Evolutionary conservation across 2,113 vertebrate genomes (phyloP).

Genomic region (Pseudorasbora parva): DNA sequence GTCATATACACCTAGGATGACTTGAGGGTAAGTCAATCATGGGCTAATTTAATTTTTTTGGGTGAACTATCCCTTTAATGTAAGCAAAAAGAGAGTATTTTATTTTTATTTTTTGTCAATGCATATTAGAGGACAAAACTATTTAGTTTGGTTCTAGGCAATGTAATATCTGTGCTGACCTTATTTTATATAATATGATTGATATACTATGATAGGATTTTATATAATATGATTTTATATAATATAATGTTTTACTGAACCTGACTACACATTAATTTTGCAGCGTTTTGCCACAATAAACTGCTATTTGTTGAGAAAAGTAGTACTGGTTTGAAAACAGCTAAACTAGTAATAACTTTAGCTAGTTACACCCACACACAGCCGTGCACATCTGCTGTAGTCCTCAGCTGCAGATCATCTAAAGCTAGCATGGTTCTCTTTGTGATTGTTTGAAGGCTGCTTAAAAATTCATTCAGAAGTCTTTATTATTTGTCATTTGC

Average conservation of each 20-base stretch:
- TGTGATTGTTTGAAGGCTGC: not conserved
- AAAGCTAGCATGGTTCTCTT: not conserved
- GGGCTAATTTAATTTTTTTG: too few species aligned
- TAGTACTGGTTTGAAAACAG: not conserved
- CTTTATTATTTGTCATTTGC: not conserved
- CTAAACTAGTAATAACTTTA: not conserved
- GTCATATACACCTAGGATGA: too few species aligned
- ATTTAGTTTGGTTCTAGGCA: not conserved
- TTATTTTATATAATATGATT: not conserved
- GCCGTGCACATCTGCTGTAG: constrained; percentile 41
- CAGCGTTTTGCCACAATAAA: too few species aligned
- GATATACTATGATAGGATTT: not conserved
- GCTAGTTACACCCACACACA: not conserved
- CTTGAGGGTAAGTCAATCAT: too few species aligned
- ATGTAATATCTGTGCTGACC: not conserved
- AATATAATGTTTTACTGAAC: not conserved
- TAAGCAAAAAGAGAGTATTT: too few species aligned
- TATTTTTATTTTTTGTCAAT: too few species aligned
- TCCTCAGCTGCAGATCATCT: not conserved
- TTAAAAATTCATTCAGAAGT: not conserved
- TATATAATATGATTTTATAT: not conserved
- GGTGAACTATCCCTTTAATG: too few species aligned
- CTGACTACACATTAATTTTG: too few species aligned
- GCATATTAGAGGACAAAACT: not conserved
- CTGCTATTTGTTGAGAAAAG: too few species aligned